Conservation (phyloP, 1,140 invertebrate species). For the Micrasema minimum region DNA sequence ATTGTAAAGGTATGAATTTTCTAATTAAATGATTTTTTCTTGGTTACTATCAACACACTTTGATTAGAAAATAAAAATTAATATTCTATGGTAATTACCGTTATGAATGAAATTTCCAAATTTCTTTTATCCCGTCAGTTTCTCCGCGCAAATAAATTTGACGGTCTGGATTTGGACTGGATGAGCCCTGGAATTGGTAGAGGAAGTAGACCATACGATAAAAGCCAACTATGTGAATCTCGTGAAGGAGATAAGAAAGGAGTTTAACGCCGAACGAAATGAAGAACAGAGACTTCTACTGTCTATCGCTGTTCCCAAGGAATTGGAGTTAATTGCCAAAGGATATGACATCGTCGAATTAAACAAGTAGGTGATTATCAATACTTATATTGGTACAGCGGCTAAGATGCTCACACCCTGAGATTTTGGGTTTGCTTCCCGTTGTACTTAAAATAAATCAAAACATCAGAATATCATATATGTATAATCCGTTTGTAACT, state of each 20-base stretch:
- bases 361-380: conserved; percentile 8
- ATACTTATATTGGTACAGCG: too few relatives aligned
- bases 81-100: too few relatives aligned
- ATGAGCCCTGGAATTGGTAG: conserved; percentile 87
- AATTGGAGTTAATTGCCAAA: background rate
- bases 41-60: too few relatives aligned
- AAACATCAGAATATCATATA: background rate
- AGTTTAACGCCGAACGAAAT: conserved; percentile 4
- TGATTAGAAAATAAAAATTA: too few relatives aligned
- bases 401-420: too few relatives aligned
- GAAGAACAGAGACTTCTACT: background rate
- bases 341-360: conserved; percentile 3
- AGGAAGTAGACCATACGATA: background rate
- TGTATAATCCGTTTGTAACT: too few relatives aligned
- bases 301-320: conserved; percentile 63
- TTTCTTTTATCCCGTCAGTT: conserved; percentile 64
- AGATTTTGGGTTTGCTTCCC: too few relatives aligned
- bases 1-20: conserved; percentile 26
- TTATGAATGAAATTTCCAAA: too few relatives aligned
- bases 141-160: conserved; percentile 90
- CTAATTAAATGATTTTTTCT: too few relatives aligned
- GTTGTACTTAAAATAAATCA: too few relatives aligned
- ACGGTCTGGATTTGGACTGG: conserved; percentile 96
- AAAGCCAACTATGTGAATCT: conserved; percentile 1
- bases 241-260: background rate